Conservation (phyloP, 2,113 vertebrate genomes). For the Bettongia penicillata region DNA sequence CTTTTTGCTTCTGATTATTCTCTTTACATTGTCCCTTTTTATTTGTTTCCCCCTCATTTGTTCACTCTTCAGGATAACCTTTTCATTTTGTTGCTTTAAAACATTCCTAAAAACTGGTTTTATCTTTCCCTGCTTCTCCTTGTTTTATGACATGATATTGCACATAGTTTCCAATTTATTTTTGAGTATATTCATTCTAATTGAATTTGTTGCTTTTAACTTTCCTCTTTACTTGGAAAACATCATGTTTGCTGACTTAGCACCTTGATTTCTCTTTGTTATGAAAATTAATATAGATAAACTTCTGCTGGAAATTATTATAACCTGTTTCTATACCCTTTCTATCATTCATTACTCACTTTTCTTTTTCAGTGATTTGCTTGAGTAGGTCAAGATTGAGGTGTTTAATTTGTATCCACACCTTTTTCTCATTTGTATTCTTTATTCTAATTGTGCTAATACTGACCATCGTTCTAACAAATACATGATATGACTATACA, state of each 20-base stretch:
- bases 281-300: not conserved
- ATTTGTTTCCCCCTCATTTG: no score
- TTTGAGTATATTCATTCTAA: not conserved
- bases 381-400: no score
- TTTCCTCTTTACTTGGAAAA: not conserved
- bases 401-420: no score
- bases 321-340: no score
- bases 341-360: no score
- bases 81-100: not conserved
- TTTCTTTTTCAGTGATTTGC: no score
- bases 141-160: not conserved
- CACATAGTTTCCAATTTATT: not conserved
- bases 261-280: not conserved
- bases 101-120: not conserved
- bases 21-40: not conserved
- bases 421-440: no score
- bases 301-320: not conserved
- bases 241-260: not conserved
- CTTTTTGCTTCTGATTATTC: not conserved
- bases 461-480: not conserved
- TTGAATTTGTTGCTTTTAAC: not conserved
- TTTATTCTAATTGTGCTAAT: no score
- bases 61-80: not conserved
- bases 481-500: not conserved
- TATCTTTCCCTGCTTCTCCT: not conserved